These are phyloP conservation scores for Crocodylus rhombifer DNA, from an alignment of 2,797 vertebrate species.

Conservation along the genomic window DNA sequence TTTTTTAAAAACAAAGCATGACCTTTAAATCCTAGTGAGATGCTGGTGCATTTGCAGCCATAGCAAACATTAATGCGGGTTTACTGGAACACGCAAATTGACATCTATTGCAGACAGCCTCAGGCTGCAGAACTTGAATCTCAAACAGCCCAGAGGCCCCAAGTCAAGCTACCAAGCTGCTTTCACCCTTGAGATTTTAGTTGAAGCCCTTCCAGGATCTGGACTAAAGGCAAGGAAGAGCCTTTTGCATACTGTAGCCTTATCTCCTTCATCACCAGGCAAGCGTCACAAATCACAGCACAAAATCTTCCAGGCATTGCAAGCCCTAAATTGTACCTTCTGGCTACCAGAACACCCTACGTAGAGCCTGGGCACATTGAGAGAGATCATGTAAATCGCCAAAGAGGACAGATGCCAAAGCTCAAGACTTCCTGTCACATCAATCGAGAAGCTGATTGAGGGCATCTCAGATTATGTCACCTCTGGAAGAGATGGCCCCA, in stretches of 20 bases:
- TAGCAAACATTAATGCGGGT: neutral
- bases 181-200: too few species aligned
- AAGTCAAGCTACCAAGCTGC: neutral
- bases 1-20: neutral
- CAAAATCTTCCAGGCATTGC: conserved; percentile 43
- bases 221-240: neutral
- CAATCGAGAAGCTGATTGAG: neutral
- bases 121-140: neutral
- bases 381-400: conserved; percentile 42
- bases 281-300: conserved; percentile 58
- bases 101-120: neutral
- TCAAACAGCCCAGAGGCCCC: fast-evolving
- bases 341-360: conserved; percentile 36
- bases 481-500: conserved; percentile 10
- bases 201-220: neutral
- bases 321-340: conserved; percentile 59
- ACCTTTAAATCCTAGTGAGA: neutral
- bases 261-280: conserved; percentile 65
- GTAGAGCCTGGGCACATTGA: conserved; percentile 24
- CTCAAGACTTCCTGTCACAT: conserved; percentile 51
- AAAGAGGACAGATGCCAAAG: conserved; percentile 52
- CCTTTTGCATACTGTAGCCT: conserved; percentile 18
- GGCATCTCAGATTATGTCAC: conserved; percentile 18
- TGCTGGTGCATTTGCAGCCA: neutral
- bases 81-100: neutral